Conservation (phyloP, 2,888 invertebrate genomes). For the Nematopogon swammerdamellus region DNA sequence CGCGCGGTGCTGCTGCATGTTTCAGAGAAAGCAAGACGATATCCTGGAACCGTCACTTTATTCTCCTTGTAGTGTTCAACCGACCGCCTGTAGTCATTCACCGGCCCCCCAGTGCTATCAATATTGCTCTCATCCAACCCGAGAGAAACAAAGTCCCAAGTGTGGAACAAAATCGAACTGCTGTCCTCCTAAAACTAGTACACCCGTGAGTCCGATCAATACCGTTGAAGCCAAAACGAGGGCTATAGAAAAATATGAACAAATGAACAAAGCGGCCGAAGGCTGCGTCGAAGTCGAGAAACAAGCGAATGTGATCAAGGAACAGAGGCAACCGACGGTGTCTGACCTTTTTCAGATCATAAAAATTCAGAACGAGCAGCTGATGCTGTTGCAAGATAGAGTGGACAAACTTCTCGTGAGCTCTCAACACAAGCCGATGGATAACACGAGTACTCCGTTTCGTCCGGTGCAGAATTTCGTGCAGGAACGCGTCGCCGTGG, state of each 20-base stretch:
- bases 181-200: too few species aligned
- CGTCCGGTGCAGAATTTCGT: conserved; percentile 23
- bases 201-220: conserved; percentile 13
- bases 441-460: conserved; percentile 17
- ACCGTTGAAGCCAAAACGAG: conserved; percentile 35
- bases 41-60: background rate
- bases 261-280: conserved; percentile 21
- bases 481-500: conserved; percentile 28
- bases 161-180: background rate
- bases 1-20: background rate
- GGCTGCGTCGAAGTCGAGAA: conserved; percentile 34
- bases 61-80: background rate
- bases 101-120: background rate
- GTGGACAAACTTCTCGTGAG: conserved; percentile 52
- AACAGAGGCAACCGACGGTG: conserved; percentile 51
- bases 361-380: conserved; percentile 64
- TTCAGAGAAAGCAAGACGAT: background rate
- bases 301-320: conserved; percentile 26
- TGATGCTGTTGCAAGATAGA: conserved; percentile 61
- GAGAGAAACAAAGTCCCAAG: background rate
- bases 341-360: conserved; percentile 62
- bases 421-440: conserved; percentile 16
- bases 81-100: background rate
- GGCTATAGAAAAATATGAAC: conserved; percentile 34
- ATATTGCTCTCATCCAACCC: background rate